A percentile compares a stretch with the other conserved stretches of the same genome.
These are phyloP conservation scores for Drosophila tsacasi DNA, from an alignment of 1,140 invertebrate genomes.

Conservation along the genomic window DNA sequence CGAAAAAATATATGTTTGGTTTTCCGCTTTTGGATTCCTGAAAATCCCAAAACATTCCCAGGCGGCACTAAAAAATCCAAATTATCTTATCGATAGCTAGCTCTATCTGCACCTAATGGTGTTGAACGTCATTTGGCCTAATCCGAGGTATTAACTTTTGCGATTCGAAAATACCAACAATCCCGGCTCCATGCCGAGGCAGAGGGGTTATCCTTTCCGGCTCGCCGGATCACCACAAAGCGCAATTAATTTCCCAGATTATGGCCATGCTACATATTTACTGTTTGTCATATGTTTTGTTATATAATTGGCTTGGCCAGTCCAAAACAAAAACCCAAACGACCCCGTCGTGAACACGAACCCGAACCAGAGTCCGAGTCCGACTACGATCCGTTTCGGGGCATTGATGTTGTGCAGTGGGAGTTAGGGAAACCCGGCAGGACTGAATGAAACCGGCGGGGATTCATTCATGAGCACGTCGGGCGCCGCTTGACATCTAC, in stretches of 20 bases:
- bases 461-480: slow-evolving; percentile 74
- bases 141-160: slow-evolving; percentile 52
- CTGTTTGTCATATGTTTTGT: slow-evolving; percentile 82
- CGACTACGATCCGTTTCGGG: neutral
- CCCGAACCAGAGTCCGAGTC: neutral
- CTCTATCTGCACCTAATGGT: neutral
- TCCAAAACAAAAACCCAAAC: slow-evolving; percentile 55
- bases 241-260: slow-evolving; percentile 78
- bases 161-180: slow-evolving; percentile 50
- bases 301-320: slow-evolving; percentile 81
- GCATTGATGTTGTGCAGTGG: slow-evolving; percentile 59
- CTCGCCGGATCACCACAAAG: slow-evolving; percentile 69
- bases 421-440: slow-evolving; percentile 23
- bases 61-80: slow-evolving; percentile 5
- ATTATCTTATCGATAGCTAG: slow-evolving; percentile 4
- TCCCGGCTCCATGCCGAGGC: neutral
- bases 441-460: slow-evolving; percentile 58
- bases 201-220: slow-evolving; percentile 35
- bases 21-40: neutral
- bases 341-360: slow-evolving; percentile 5
- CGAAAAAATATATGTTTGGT: neutral
- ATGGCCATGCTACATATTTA: slow-evolving; percentile 32
- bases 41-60: slow-evolving; percentile 10
- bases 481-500: slow-evolving; percentile 48
- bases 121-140: slow-evolving; percentile 32